Base-by-base conservation (phyloP, 2,888 invertebrate genomes). In the Dusona sp. region DNA sequence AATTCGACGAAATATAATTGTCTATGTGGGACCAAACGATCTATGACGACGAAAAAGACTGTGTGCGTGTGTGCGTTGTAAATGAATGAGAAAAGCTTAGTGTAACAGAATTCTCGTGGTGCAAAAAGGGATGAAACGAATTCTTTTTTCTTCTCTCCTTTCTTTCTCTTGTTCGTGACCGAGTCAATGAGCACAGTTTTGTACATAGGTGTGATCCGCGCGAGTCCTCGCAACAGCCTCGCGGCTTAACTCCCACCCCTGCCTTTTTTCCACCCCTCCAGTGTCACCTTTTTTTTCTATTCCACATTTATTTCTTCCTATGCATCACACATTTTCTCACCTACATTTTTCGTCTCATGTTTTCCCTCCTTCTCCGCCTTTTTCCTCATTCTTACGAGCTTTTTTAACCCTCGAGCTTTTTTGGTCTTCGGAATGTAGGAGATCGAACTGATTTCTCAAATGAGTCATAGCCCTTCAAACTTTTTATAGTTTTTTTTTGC, bases 201-300 rank as follows among this genome's bases (percentile, higher is more conserved):
- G 74, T 79, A 54, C 61, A 74, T 72, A 73, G 78, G 70, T 75
- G 74, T 51, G 87, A 84, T 88, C 89, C 87, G 90, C 92, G 91
- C 92, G 92, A 92, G 91, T 87, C 88, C 86, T 87, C 87, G 93
- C 93, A 93, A 91, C 90, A 86, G 84, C 73, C 83, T 78, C 84
- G 85, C 91, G 91, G 93, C 92, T 93, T 93, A 93, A 90, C 90
- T 86, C 83, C 86, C 85, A 79, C 74, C 89, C 90, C 91, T 86
- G 48, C 78, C 64, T 68, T 45, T 73, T 38, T 72, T 48, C 51
- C 25, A 48, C 54, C 57, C 16, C 45, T 33, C 42, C 51, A 25
- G 25, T 9, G 64, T 22, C 48, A n/a, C 48, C 38, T 64, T 65
- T 79, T 78, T 11, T 29, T 61, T 79, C 54, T 51, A 36, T 82